These are phyloP conservation scores for Euglossa dilemma DNA, from an alignment of 1,140 invertebrate genomes.

Conservation along the genomic window DNA sequence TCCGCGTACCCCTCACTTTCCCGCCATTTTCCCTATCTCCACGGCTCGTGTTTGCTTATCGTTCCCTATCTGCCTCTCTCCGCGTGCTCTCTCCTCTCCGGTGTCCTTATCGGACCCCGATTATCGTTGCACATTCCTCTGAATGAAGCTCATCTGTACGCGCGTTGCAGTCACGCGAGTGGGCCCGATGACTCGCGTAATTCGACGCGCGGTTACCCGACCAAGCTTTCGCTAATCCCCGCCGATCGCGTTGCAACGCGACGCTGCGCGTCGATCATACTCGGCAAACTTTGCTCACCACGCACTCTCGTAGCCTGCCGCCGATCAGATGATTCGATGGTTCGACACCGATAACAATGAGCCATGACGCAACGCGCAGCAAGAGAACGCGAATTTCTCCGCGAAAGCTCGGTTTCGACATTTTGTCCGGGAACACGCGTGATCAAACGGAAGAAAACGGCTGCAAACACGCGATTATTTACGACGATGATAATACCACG, in stretches of 20 bases:
- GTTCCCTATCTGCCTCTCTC: no score
- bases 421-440: neutral
- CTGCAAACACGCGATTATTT: constrained; percentile 17
- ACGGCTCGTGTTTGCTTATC: neutral
- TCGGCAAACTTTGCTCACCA: no score
- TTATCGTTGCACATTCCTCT: neutral
- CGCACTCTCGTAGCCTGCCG: no score
- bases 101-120: neutral
- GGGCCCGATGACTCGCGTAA: neutral
- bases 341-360: no score
- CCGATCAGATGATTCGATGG: no score
- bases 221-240: neutral
- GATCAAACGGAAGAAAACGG: neutral
- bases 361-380: neutral
- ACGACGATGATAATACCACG: neutral
- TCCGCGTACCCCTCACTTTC: no score
- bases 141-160: neutral
- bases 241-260: fast-evolving
- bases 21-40: neutral
- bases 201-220: neutral
- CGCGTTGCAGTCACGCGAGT: neutral
- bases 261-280: neutral
- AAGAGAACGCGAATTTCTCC: neutral
- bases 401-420: neutral
- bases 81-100: neutral